A percentile compares a stretch with the other conserved stretches of the same genome.
phyloP scores from a whole-genome alignment of 2,113 vertebrate species.

The Alethe castanea region DNA sequence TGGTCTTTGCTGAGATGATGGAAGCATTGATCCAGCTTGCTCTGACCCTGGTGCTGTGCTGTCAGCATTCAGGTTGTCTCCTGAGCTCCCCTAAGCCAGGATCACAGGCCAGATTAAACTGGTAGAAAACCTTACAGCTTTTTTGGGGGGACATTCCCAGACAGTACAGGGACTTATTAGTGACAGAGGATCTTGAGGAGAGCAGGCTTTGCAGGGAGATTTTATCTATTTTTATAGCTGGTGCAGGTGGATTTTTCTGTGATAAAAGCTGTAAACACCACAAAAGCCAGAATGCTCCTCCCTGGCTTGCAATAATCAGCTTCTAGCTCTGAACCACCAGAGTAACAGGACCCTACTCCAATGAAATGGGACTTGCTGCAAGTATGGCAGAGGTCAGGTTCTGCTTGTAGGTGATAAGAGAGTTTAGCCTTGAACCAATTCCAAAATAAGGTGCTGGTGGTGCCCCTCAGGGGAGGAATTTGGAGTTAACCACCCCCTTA shows the following conservation, averaged over 20 bases:
- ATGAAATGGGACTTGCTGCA: neutral
- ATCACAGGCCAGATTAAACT: neutral
- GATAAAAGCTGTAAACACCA: neutral
- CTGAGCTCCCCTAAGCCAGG: neutral
- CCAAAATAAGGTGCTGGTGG: neutral
- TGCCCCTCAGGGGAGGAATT: neutral
- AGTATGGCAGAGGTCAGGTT: neutral
- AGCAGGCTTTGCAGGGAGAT: neutral
- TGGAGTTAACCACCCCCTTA: neutral
- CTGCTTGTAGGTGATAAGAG: conserved; percentile 10
- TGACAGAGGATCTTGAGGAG: neutral
- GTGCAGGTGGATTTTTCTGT: neutral
- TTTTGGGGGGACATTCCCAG: neutral
- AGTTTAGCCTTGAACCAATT: neutral
- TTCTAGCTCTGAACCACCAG: neutral
- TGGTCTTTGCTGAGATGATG: neutral
- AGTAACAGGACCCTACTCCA: neutral
- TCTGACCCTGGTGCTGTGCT: neutral
- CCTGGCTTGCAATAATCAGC: neutral
- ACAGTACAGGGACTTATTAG: neutral
- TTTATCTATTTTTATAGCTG: neutral
- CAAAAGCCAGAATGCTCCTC: neutral
- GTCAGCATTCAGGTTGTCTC: neutral
- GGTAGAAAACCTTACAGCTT: neutral
- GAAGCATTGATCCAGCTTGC: neutral